Evolutionary conservation across 2,113 vertebrate species (phyloP), one percentile per base, ranked within the genome.

Genomic region (Illadopsis cleaveri): DNA sequence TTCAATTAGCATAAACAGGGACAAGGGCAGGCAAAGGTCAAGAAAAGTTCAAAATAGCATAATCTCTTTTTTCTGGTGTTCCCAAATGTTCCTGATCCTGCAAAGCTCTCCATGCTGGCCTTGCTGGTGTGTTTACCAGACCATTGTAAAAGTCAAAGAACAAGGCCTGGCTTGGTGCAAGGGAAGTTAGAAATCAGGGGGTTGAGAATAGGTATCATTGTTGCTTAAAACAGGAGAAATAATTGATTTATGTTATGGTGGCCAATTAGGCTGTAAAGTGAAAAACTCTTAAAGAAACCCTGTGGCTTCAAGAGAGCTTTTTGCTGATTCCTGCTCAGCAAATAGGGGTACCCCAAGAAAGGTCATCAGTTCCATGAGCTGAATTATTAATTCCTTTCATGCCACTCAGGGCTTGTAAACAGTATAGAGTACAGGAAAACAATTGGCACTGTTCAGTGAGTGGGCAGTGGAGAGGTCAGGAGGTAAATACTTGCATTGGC

Each of bases 201-300:
- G 75, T 45, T 97, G 97, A 99, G 98, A 99, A 99, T 98, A 98
- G 97, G 88, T 87, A n/a, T 90, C 98, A 98, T 99, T 99, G 99
- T 99, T 98, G 97, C 94, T 92, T 97, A 96, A 97, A 98, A 97
- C 97, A 97, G 98, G 98, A 98, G 98, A 98, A 98, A 98, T 98
- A 98, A 97, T 97, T 98, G 98, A 98, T 99, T 99, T 99, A 99
- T 98, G 99, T 97, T 97, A 47, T 95, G 89, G 93, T 94, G 97
- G 97, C 97, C 97, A 99, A 98, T 99, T 98, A 98, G 98, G 98
- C 97, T 98, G 98, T 99, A 99, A 99, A 99, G 97, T 96, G 97
- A 97, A 97, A 96, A 96, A 98, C 96, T 97, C 95, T 97, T 91
- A 97, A 98, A 94, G 97, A 97, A 95, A 93, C 86, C 94, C 97